These are phyloP conservation scores for Euleptes europaea DNA, from an alignment of 2,113 vertebrate species.

Conservation along the genomic window DNA sequence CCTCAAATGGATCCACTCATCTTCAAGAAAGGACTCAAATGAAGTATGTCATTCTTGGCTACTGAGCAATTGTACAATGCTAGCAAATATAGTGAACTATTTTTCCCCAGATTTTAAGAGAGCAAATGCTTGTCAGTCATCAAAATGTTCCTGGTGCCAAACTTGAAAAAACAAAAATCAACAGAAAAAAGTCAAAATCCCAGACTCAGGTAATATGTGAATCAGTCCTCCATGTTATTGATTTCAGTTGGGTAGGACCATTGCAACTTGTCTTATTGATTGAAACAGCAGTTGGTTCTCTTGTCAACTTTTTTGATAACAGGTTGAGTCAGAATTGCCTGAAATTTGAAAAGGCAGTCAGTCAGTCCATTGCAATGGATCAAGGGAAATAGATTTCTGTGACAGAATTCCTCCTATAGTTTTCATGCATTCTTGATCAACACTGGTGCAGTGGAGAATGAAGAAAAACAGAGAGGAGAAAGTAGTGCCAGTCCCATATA, in stretches of 20 bases:
- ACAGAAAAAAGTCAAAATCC: not conserved
- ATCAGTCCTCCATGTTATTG: not conserved
- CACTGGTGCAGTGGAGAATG: not conserved
- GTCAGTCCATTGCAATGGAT: too few species aligned
- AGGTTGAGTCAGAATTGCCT: too few species aligned
- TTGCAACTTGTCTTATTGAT: not conserved
- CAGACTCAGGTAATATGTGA: not conserved
- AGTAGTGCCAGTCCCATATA: too few species aligned
- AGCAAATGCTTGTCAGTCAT: not conserved
- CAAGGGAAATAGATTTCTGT: too few species aligned
- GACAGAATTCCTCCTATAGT: too few species aligned
- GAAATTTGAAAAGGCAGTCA: too few species aligned
- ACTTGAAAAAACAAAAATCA: not conserved
- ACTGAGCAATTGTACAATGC: not conserved
- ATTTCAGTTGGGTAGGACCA: not conserved
- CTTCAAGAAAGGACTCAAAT: slow-evolving; percentile 6
- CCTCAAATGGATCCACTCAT: not conserved
- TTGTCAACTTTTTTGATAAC: too few species aligned
- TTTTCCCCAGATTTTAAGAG: not conserved
- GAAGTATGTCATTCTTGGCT: not conserved
- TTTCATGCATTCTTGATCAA: too few species aligned
- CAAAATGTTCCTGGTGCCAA: not conserved
- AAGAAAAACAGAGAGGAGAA: not conserved
- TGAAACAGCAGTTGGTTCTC: not conserved
- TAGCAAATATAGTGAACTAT: not conserved